These are phyloP conservation scores for Hydrozoanthus gracilis DNA, from an alignment of 92 coral and sea anemone genomes.

Conservation along the genomic window DNA sequence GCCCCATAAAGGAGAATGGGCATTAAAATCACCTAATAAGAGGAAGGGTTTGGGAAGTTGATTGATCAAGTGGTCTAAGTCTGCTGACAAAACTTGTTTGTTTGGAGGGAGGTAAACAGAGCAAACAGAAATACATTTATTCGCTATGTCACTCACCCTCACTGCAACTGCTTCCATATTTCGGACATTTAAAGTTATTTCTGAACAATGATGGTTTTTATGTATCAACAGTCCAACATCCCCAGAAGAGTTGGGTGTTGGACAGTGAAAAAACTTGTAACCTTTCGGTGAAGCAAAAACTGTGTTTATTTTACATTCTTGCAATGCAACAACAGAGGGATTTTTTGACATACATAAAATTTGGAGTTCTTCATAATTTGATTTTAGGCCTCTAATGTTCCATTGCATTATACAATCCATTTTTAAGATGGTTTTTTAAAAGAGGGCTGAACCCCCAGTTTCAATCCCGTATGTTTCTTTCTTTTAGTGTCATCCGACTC, in stretches of 20 bases:
- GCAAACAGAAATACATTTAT: too few species aligned
- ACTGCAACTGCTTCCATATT: constrained; percentile 10
- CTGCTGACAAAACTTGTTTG: not conserved
- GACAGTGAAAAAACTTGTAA: not conserved
- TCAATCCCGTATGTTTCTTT: constrained; percentile 8
- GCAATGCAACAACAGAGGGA: too few species aligned
- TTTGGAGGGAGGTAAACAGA: constrained; percentile 13
- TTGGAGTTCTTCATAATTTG: not conserved
- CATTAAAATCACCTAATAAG: not conserved
- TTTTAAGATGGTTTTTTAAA: not conserved
- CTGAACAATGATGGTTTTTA: not conserved
- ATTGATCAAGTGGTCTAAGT: not conserved
- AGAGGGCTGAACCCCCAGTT: constrained; percentile 9
- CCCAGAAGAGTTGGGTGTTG: not conserved
- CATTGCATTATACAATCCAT: not conserved
- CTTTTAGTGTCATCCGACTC: constrained; percentile 14
- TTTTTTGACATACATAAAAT: not conserved
- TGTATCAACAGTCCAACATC: not conserved
- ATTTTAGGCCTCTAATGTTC: not conserved
- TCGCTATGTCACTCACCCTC: too few species aligned
- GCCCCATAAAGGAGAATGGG: constrained; percentile 7
- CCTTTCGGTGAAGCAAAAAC: not conserved
- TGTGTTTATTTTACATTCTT: not conserved
- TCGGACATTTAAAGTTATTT: not conserved
- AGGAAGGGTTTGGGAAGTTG: constrained; percentile 24